phyloP scores from a whole-genome alignment of 2,888 invertebrate species.

The Plagiodera versicolora region DNA sequence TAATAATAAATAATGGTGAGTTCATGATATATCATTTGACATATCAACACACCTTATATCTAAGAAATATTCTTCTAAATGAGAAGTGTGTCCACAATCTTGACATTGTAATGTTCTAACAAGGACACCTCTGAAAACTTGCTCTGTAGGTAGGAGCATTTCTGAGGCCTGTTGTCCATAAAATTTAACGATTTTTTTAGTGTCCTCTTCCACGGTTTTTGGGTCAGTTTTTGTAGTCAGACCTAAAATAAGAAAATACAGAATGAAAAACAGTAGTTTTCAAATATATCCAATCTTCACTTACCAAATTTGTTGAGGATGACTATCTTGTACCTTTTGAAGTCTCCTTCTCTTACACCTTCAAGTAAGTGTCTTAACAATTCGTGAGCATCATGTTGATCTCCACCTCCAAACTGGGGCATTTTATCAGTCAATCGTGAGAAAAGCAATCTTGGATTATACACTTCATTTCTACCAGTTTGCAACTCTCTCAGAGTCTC shows the following conservation, averaged over 20 bases:
- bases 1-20: background rate
- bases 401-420: conserved; percentile 88
- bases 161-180: conserved; percentile 81
- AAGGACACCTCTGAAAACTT: conserved; percentile 90
- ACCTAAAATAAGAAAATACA: conserved; percentile 30
- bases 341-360: conserved; percentile 75
- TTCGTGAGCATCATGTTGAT: conserved; percentile 97
- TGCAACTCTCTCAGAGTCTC: conserved; percentile 72
- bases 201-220: conserved; percentile 73
- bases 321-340: conserved; percentile 78
- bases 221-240: conserved; percentile 73
- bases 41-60: conserved; percentile 70
- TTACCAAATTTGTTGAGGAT: conserved; percentile 75
- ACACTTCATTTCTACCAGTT: conserved; percentile 64
- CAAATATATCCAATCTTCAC: background rate
- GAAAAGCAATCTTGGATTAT: conserved; percentile 66
- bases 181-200: conserved; percentile 77
- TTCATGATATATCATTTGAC: no score
- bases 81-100: conserved; percentile 84
- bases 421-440: conserved; percentile 65
- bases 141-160: conserved; percentile 78
- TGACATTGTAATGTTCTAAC: conserved; percentile 89
- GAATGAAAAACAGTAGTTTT: no score
- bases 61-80: conserved; percentile 88
- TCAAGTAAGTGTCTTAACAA: conserved; percentile 87